Conservation (phyloP, 2,888 invertebrate species). For the Quadroppia sp. region DNA sequence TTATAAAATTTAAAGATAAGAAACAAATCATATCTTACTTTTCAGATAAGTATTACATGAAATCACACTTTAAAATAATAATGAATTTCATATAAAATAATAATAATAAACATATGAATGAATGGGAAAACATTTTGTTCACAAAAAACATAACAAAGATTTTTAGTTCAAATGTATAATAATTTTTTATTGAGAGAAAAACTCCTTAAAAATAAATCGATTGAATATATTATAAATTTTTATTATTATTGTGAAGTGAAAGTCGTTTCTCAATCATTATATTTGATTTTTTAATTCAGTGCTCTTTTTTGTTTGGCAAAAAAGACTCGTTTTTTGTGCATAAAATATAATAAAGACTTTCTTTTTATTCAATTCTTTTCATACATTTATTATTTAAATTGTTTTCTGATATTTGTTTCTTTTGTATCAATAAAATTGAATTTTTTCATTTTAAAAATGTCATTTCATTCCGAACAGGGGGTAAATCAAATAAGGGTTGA, state of each 20-base stretch:
- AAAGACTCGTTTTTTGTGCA: too few relatives aligned
- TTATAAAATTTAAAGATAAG: neutral
- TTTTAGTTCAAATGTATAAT: neutral
- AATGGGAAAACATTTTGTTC: neutral
- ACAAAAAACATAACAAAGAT: neutral
- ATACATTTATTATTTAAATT: slow-evolving; percentile 3
- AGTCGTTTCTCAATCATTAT: too few relatives aligned
- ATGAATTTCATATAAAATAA: neutral
- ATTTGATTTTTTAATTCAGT: too few relatives aligned
- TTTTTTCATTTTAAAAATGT: too few relatives aligned
- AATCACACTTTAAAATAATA: neutral
- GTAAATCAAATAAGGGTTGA: too few relatives aligned
- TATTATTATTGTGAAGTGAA: too few relatives aligned
- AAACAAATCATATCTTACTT: neutral
- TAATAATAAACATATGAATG: neutral
- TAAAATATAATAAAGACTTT: too few relatives aligned
- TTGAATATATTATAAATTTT: neutral
- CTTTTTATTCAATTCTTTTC: too few relatives aligned
- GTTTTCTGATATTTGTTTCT: neutral
- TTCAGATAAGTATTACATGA: neutral
- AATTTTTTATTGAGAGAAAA: neutral
- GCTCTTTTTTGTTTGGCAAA: too few relatives aligned
- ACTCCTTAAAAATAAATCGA: neutral
- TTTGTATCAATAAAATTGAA: too few relatives aligned
- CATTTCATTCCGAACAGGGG: neutral